phyloP scores from a whole-genome alignment of 2,113 vertebrate species.

The Puntigrus tetrazona region DNA sequence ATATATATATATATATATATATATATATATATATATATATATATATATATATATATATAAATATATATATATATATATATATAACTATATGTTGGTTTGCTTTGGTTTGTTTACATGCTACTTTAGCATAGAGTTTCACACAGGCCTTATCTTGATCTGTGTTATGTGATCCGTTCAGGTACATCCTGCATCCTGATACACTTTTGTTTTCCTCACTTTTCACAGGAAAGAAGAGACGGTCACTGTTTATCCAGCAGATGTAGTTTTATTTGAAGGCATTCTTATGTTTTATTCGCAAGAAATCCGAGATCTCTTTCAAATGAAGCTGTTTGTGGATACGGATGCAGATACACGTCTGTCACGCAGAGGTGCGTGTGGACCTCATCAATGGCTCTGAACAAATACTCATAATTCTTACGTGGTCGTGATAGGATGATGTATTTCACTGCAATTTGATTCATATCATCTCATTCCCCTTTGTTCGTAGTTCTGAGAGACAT shows the following conservation, averaged over 20 bases:
- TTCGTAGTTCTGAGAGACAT: constrained; percentile 88
- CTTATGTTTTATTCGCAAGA: constrained; percentile 92
- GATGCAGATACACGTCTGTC: constrained; percentile 91
- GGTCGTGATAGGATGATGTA: background rate
- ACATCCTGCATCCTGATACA: background rate
- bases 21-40: too few relatives aligned
- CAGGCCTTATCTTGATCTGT: background rate
- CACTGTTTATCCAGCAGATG: constrained; percentile 87
- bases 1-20: too few relatives aligned
- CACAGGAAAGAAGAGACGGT: constrained; percentile 88
- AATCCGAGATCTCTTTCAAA: constrained; percentile 91
- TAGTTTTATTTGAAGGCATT: constrained; percentile 93
- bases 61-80: too few relatives aligned
- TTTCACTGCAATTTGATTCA: background rate
- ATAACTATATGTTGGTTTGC: too few relatives aligned
- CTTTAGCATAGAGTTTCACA: background rate
- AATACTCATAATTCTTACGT: background rate
- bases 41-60: too few relatives aligned
- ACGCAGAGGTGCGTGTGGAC: constrained; percentile 81
- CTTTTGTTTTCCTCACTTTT: background rate
- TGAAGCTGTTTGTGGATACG: constrained; percentile 95
- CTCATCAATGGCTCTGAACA: background rate
- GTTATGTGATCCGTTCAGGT: background rate
- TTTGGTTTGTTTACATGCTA: background rate
- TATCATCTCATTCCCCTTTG: background rate